Conservation (phyloP, 1,140 invertebrate species). For the Camponotus vicinus region DNA sequence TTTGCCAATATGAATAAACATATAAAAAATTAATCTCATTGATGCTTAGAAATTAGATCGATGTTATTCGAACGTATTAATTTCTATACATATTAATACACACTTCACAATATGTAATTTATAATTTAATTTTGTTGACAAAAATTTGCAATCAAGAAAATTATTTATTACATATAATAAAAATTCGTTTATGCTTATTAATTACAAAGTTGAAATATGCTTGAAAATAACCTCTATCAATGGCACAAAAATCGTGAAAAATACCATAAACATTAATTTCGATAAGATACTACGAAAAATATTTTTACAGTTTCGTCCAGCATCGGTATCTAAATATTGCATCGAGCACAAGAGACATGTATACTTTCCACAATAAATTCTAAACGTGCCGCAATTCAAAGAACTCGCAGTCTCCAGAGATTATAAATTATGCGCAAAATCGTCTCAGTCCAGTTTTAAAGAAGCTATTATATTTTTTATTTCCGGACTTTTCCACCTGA, state of each 20-base stretch:
- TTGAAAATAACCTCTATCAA: background rate
- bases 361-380: background rate
- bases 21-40: too few relatives aligned
- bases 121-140: too few relatives aligned
- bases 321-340: background rate
- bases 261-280: background rate
- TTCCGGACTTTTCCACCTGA: conserved; percentile 23
- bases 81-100: too few relatives aligned
- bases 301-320: background rate
- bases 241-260: background rate
- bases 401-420: conserved; percentile 7
- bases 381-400: conserved; percentile 17
- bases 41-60: too few relatives aligned
- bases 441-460: conserved; percentile 46
- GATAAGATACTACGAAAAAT: background rate
- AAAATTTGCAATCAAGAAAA: too few relatives aligned
- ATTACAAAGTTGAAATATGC: too few relatives aligned
- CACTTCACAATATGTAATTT: too few relatives aligned
- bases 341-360: background rate
- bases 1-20: too few relatives aligned
- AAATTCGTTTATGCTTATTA: too few relatives aligned
- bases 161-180: too few relatives aligned
- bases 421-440: conserved; percentile 44
- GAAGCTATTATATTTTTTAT: conserved; percentile 68
- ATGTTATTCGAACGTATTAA: too few relatives aligned